phyloP scores from a whole-genome alignment of 64 coral and sea anemone species.

The Montipora efflorescens region DNA sequence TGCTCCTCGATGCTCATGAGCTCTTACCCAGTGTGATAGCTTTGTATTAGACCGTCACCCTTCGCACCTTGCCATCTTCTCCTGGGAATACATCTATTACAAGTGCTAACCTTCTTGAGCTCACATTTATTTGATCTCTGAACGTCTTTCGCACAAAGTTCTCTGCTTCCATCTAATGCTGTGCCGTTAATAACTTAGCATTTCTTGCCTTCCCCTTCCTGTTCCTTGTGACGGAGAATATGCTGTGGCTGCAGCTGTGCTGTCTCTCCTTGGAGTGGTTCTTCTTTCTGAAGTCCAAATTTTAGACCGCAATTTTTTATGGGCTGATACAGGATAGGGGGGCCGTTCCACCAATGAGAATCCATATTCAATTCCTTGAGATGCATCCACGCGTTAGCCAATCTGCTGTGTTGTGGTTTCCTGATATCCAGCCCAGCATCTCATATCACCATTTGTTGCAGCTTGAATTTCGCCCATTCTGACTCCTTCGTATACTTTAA shows the following conservation, averaged over 20 bases:
- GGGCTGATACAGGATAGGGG: constrained; percentile 29
- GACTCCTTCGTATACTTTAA: constrained; percentile 62
- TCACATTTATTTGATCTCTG: too few relatives aligned
- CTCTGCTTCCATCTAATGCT: too few relatives aligned
- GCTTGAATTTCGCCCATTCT: constrained; percentile 60
- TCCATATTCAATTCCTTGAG: constrained; percentile 7
- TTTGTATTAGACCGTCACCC: constrained; percentile 77
- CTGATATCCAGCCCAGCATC: constrained; percentile 69
- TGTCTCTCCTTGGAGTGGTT: not conserved
- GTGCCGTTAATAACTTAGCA: too few relatives aligned
- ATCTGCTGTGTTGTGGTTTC: constrained; percentile 55
- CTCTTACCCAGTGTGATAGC: constrained; percentile 66
- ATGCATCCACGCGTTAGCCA: constrained; percentile 55
- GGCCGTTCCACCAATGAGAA: constrained; percentile 62
- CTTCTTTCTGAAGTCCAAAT: constrained; percentile 59
- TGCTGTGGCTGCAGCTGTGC: too few relatives aligned
- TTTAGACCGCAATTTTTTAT: constrained; percentile 70
- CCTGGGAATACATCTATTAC: constrained; percentile 80
- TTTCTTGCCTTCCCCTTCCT: too few relatives aligned
- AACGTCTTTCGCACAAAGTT: too few relatives aligned
- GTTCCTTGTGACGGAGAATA: too few relatives aligned
- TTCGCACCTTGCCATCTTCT: constrained; percentile 74
- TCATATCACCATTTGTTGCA: constrained; percentile 47
- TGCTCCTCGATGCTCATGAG: constrained; percentile 66
- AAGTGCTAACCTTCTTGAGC: not conserved